These are phyloP conservation scores for Fundulus diaphanus DNA, from an alignment of 2,797 vertebrate species.

Conservation along the genomic window DNA sequence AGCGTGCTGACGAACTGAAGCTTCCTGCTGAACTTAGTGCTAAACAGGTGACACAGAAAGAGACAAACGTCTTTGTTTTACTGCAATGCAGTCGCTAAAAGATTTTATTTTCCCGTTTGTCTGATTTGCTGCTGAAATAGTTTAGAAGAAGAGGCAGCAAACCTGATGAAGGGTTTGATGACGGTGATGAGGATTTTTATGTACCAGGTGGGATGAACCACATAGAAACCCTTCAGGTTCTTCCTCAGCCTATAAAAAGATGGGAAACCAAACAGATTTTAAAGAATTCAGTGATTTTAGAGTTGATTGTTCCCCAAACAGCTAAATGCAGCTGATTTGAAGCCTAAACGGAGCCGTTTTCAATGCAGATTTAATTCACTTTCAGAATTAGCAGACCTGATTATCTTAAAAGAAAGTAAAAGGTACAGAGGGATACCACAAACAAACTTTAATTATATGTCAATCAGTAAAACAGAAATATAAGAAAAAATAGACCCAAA, in stretches of 20 bases:
- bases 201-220: conserved; percentile 86
- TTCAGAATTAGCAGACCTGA: not conserved
- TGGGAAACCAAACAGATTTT: not conserved
- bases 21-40: conserved; percentile 87
- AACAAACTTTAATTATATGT: not conserved
- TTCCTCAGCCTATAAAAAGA: conserved; percentile 80
- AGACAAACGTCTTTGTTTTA: no score
- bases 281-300: not conserved
- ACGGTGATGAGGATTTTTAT: conserved; percentile 83
- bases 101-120: not conserved
- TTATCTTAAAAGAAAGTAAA: not conserved
- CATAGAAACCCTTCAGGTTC: conserved; percentile 81
- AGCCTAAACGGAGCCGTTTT: not conserved
- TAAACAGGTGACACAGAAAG: conserved; percentile 38
- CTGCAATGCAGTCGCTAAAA: not conserved
- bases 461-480: not conserved
- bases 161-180: conserved; percentile 89
- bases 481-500: not conserved
- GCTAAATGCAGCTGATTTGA: not conserved
- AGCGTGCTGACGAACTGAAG: conserved; percentile 81
- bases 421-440: not conserved
- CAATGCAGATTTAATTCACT: not conserved
- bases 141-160: conserved; percentile 12
- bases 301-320: not conserved
- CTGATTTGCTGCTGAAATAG: not conserved